Conservation (phyloP, 2,888 invertebrate species). For the Pollenia angustigena region DNA sequence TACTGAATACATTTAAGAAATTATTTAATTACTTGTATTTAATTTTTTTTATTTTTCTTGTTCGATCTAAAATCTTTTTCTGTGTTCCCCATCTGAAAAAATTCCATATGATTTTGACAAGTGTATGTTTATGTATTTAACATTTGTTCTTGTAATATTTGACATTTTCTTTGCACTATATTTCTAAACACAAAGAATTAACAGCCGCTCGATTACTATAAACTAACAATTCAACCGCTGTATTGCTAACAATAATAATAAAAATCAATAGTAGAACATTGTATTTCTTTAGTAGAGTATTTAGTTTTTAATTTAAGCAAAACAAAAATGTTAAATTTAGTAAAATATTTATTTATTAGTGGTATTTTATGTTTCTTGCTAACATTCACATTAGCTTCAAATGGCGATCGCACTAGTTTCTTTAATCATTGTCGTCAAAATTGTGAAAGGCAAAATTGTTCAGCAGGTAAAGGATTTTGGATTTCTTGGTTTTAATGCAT, state of each 20-base stretch:
- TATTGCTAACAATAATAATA: neutral
- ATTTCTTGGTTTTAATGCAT: neutral
- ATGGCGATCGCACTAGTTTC: slow-evolving; percentile 85
- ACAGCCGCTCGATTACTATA: slow-evolving; percentile 35
- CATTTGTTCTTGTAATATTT: slow-evolving; percentile 11
- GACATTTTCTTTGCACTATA: neutral
- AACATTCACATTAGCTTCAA: slow-evolving; percentile 78
- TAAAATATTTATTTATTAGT: slow-evolving; percentile 61
- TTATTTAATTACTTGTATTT: neutral
- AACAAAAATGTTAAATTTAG: slow-evolving; percentile 56
- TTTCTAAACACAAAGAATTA: slow-evolving; percentile 45
- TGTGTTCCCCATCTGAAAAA: slow-evolving; percentile 44
- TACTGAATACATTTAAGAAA: slow-evolving; percentile 29
- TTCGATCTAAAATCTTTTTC: slow-evolving; percentile 40
- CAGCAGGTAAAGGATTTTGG: slow-evolving; percentile 80
- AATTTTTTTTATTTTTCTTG: slow-evolving; percentile 13
- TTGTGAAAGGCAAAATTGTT: slow-evolving; percentile 84
- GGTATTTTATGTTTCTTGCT: slow-evolving; percentile 67
- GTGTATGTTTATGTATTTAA: slow-evolving; percentile 45
- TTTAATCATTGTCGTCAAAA: slow-evolving; percentile 85
- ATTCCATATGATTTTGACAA: slow-evolving; percentile 67
- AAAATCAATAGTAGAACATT: slow-evolving; percentile 52
- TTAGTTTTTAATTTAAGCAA: slow-evolving; percentile 39
- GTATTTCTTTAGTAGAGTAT: slow-evolving; percentile 21
- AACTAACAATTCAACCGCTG: slow-evolving; percentile 11